These are phyloP conservation scores for Cynodonichthys magdalenae DNA, from an alignment of 2,797 vertebrate species.

Conservation along the genomic window DNA sequence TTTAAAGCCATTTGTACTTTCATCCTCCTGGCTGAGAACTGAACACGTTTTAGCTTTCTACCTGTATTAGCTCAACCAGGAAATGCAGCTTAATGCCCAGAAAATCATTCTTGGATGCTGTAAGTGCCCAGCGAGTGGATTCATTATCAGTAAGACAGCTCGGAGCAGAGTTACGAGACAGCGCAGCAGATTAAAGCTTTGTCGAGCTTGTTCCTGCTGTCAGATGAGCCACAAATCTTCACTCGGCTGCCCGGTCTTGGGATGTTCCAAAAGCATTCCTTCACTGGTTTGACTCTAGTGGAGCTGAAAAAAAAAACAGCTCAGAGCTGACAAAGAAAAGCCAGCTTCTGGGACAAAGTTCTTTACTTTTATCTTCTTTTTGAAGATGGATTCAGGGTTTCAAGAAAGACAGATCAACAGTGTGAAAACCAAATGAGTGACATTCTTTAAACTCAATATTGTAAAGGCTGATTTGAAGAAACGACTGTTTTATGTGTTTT, in stretches of 20 bases:
- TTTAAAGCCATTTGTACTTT: conserved; percentile 1
- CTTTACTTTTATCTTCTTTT: conserved; percentile 13
- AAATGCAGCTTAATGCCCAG: conserved; percentile 38
- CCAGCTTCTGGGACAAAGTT: neutral
- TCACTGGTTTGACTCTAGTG: conserved; percentile 15
- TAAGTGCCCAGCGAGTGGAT: conserved; percentile 34
- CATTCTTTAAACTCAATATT: conserved; percentile 9
- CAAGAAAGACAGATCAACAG: conserved; percentile 10
- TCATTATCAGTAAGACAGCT: conserved; percentile 48
- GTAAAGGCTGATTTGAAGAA: conserved; percentile 23
- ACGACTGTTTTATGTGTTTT: conserved; percentile 35
- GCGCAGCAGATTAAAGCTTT: conserved; percentile 44
- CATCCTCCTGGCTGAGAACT: conserved; percentile 1
- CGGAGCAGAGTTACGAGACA: conserved; percentile 48
- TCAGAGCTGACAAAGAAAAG: conserved; percentile 15
- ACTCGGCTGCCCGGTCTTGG: conserved; percentile 15
- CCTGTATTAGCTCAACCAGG: conserved; percentile 23
- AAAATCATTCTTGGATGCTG: conserved; percentile 32
- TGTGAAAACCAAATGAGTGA: conserved; percentile 6
- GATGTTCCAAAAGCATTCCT: conserved; percentile 4
- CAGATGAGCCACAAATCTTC: conserved; percentile 37
- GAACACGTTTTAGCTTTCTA: conserved; percentile 1
- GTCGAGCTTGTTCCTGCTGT: conserved; percentile 44
- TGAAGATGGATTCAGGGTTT: conserved; percentile 3
- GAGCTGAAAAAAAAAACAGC: neutral